Conservation (phyloP, 2,888 invertebrate genomes). For the Plagiodera versicolora region DNA sequence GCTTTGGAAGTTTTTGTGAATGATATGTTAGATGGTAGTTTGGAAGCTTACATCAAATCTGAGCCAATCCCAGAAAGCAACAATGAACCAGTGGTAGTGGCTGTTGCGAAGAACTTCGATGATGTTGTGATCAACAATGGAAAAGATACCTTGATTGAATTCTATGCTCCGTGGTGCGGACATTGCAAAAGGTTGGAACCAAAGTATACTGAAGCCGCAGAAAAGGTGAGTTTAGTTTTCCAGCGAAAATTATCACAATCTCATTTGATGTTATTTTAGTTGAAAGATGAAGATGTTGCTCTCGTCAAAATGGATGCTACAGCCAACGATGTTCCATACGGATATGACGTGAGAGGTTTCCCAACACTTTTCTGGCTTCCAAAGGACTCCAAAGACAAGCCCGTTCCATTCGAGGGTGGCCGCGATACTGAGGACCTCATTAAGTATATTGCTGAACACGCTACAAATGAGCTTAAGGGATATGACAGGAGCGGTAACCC, state of each 20-base stretch:
- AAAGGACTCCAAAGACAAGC: constrained; percentile 75
- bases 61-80: constrained; percentile 88
- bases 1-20: constrained; percentile 82
- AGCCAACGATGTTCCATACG: constrained; percentile 93
- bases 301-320: constrained; percentile 99
- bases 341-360: constrained; percentile 93
- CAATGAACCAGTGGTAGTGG: constrained; percentile 81
- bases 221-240: constrained; percentile 61
- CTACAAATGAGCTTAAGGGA: constrained; percentile 84
- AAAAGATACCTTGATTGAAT: constrained; percentile 94
- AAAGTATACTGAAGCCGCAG: constrained; percentile 90
- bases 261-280: constrained; percentile 23
- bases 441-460: constrained; percentile 90
- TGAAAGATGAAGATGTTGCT: constrained; percentile 75
- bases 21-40: constrained; percentile 76
- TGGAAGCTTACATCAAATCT: constrained; percentile 94
- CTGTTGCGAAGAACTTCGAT: constrained; percentile 97
- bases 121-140: constrained; percentile 87
- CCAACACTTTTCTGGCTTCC: constrained; percentile 97
- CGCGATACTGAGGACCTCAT: constrained; percentile 92
- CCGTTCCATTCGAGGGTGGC: constrained; percentile 90
- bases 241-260: neutral
- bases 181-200: constrained; percentile 97
- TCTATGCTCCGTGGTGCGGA: constrained; percentile 99
- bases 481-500: constrained; percentile 83